Evolutionary conservation across 2,113 vertebrate species (phyloP), one percentile per base, ranked within the genome.

Genomic region (Rhynchomys soricoides): DNA sequence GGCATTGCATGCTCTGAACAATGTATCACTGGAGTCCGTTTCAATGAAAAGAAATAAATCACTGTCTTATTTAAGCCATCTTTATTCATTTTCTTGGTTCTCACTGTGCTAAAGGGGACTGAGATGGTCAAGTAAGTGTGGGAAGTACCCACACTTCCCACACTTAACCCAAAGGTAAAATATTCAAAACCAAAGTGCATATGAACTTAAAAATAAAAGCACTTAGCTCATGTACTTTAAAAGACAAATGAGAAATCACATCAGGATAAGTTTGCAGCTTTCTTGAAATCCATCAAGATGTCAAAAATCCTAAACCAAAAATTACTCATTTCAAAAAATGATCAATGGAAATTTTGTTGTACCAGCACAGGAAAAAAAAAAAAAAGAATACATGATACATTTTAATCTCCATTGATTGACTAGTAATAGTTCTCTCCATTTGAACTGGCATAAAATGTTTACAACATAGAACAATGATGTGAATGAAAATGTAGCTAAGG

Each of bases 251-350:
- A 89, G 92, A 97, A 96, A 94, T 92, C 88, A 89, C 81, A 97
- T 95, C 93, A 93, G 90, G 92, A 91, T 95, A 96, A 96, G 93
- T 97, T 97, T 78, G 88, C 82, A 86, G 94, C 95, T 96, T 96
- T 96, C 92, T 86, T 94, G 87, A 97, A 97, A 97, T 96, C 85
- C 85, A 97, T 97, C 95, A 97, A 91, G 37, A 95, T 90, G 92
- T 93, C 96, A 97, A 95, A 97, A 96, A 92, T 86, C 78, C 81
- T 95, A 96, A 96, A 95, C 95, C 88, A 83, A 97, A 94, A 95
- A 97, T 97, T 95, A 95, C 62, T 96, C 96, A 97, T 95, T 98
- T 95, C 93, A 96, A 91, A 95, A 96, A 95, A 93, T 97, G 92
- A 98, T 96, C 96, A 97, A 96, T 97, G 73, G 77, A 95, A 95